phyloP scores from a whole-genome alignment of 2,888 invertebrate species.

The Halictus quadricinctus region DNA sequence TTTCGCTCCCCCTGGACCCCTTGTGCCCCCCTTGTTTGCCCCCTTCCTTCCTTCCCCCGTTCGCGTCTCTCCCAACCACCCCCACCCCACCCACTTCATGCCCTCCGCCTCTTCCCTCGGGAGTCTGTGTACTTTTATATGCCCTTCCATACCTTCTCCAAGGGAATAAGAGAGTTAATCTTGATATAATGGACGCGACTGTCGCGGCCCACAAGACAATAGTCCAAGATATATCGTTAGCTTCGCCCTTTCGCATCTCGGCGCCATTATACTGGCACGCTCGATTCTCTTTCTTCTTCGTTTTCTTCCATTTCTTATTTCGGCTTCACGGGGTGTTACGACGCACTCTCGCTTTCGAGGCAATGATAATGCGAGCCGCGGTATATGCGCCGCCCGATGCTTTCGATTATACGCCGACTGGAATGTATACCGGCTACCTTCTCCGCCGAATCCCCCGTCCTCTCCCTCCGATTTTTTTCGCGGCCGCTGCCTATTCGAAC shows the following conservation, averaged over 20 bases:
- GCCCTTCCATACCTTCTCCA: slow-evolving; percentile 73
- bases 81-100: slow-evolving; percentile 40
- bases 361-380: slow-evolving; percentile 67
- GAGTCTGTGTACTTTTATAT: slow-evolving; percentile 72
- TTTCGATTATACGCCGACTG: slow-evolving; percentile 48
- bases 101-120: slow-evolving; percentile 66
- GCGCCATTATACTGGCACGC: slow-evolving; percentile 75
- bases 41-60: neutral
- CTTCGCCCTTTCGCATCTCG: slow-evolving; percentile 77
- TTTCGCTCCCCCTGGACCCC: slow-evolving; percentile 26
- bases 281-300: slow-evolving; percentile 67
- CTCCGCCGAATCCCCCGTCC: slow-evolving; percentile 5
- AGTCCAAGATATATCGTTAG: slow-evolving; percentile 82
- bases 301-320: slow-evolving; percentile 60
- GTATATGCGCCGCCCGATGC: slow-evolving; percentile 53
- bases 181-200: slow-evolving; percentile 82
- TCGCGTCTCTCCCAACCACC: slow-evolving; percentile 8
- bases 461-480: neutral
- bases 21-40: neutral
- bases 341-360: slow-evolving; percentile 60
- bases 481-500: neutral
- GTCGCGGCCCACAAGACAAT: slow-evolving; percentile 81
- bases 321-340: slow-evolving; percentile 70
- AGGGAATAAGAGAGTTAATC: slow-evolving; percentile 81
- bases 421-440: slow-evolving; percentile 52